Conservation (phyloP, 2,113 vertebrate genomes). For the Malurus cyaneus region DNA sequence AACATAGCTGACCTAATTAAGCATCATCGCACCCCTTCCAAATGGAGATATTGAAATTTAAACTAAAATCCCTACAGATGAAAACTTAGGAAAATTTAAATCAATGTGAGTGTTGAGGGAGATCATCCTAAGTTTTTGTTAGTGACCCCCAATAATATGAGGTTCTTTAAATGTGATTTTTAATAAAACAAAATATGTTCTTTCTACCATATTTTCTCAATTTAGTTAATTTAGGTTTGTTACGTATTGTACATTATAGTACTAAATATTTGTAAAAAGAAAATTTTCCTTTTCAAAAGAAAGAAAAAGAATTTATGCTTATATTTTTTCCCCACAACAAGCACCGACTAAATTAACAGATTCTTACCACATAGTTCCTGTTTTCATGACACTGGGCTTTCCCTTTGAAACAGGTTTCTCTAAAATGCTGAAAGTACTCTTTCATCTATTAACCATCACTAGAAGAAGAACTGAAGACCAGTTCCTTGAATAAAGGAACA, state of each 20-base stretch:
- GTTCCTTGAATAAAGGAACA: neutral
- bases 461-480: neutral
- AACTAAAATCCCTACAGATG: neutral
- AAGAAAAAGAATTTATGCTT: rapidly evolving
- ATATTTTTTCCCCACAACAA: neutral
- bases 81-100: neutral
- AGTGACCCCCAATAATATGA: neutral
- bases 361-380: neutral
- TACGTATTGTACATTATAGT: neutral
- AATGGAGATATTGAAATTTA: neutral
- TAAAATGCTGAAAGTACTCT: neutral
- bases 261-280: neutral
- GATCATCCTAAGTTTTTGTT: neutral
- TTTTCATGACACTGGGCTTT: neutral
- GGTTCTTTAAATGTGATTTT: neutral
- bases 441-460: neutral
- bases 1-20: neutral
- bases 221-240: neutral
- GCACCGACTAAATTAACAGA: neutral
- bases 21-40: rapidly evolving
- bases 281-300: neutral
- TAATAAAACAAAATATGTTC: neutral
- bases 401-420: neutral
- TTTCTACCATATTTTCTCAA: neutral
- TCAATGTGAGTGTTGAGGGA: neutral